Percentiles rank a stretch among this genome's conserved stretches.
Evolutionary conservation across 1,140 invertebrate species (phyloP).

Genomic region (Hyposmocoma kahamanoa): DNA sequence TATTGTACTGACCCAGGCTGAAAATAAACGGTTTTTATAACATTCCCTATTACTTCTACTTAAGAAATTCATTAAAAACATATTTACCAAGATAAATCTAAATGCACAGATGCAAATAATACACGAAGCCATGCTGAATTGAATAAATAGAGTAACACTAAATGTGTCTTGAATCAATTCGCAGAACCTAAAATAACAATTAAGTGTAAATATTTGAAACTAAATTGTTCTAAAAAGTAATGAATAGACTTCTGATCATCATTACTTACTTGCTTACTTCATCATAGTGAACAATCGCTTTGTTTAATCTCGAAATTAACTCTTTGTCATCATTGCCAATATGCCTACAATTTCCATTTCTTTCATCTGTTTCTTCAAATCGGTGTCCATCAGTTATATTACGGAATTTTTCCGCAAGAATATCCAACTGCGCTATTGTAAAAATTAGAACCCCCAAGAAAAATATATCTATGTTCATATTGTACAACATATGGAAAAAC

Average conservation of each 20-base stretch:
- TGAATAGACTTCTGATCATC: background rate
- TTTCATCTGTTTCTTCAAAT: background rate
- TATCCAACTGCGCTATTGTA: background rate
- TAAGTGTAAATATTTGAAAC: background rate
- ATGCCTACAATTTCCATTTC: background rate
- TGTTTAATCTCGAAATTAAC: background rate
- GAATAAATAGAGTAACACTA: background rate
- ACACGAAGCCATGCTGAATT: background rate
- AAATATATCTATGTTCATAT: background rate
- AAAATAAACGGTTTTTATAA: conserved; percentile 6
- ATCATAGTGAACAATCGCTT: background rate
- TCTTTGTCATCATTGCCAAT: background rate
- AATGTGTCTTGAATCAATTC: background rate
- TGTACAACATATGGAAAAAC: background rate
- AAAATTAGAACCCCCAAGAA: background rate
- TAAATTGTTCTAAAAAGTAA: background rate
- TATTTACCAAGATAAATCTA: background rate
- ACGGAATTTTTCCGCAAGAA: background rate
- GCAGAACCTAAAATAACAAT: background rate
- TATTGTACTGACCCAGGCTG: conserved; percentile 41
- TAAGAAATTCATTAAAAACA: background rate
- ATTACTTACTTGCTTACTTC: background rate
- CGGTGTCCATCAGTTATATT: background rate
- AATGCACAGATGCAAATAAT: background rate
- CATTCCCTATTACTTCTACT: background rate